A percentile compares a stretch with the other conserved stretches of the same genome.
phyloP scores from a whole-genome alignment of 2,797 vertebrate species.

The Spatula clypeata region DNA sequence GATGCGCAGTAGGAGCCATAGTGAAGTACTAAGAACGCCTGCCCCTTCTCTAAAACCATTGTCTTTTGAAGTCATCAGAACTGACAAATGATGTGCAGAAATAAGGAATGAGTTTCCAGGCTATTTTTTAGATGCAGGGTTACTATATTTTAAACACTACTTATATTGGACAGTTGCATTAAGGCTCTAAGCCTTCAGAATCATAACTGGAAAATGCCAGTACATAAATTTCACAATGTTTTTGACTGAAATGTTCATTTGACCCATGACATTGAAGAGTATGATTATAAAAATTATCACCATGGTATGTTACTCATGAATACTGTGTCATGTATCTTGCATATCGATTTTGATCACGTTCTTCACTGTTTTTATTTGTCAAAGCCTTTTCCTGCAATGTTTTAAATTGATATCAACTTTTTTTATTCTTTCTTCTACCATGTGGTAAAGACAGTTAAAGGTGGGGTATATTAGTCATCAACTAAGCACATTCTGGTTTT shows the following conservation, averaged over 20 bases:
- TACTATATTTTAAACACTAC: neutral
- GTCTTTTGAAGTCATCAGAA: neutral
- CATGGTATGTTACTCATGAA: neutral
- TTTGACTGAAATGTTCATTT: neutral
- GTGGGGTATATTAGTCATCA: neutral
- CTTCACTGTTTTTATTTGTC: neutral
- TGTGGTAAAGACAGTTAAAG: neutral
- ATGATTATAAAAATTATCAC: neutral
- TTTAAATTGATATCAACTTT: neutral
- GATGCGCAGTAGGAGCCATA: neutral
- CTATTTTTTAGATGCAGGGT: neutral
- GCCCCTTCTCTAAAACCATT: neutral
- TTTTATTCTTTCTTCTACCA: neutral
- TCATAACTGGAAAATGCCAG: neutral
- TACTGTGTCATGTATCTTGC: neutral
- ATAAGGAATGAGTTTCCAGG: neutral
- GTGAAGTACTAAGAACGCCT: neutral
- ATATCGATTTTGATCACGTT: neutral
- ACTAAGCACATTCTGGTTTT: neutral
- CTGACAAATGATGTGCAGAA: neutral
- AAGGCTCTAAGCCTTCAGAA: neutral
- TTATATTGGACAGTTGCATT: neutral
- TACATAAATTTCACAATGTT: neutral
- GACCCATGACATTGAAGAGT: rapidly evolving
- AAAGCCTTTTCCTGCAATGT: neutral